Evolutionary conservation across 92 coral and sea anemone genomes (phyloP).

Genomic region (Meandrina meandrites): DNA sequence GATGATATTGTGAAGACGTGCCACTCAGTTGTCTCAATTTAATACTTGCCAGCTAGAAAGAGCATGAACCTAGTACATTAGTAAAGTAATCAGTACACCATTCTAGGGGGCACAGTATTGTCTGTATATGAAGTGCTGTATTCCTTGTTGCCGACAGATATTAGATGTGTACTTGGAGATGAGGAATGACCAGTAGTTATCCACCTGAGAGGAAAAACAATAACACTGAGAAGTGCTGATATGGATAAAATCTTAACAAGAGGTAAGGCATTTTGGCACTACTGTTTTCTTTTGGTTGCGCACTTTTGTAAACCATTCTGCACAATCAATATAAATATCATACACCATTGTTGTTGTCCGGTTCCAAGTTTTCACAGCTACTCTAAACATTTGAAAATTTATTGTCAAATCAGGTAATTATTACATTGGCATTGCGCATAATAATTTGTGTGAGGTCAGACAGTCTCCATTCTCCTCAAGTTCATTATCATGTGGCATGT

Average conservation of each 20-base stretch:
- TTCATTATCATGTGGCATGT: background rate
- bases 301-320: background rate
- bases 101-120: too few species aligned
- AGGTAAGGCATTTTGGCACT: background rate
- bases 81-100: too few species aligned
- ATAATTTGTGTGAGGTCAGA: too few species aligned
- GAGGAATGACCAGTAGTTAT: background rate
- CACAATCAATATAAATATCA: background rate
- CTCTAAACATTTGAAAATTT: background rate
- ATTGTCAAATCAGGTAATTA: background rate
- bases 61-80: background rate
- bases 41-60: too few species aligned
- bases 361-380: background rate
- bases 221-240: background rate
- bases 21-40: too few species aligned
- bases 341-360: background rate
- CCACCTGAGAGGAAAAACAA: background rate
- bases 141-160: too few species aligned
- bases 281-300: background rate
- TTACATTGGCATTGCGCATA: background rate
- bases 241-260: background rate
- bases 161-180: background rate
- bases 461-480: too few species aligned
- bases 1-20: too few species aligned
- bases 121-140: background rate